phyloP scores from a whole-genome alignment of 2,888 invertebrate genomes.

The Neoaliturus tenellus region DNA sequence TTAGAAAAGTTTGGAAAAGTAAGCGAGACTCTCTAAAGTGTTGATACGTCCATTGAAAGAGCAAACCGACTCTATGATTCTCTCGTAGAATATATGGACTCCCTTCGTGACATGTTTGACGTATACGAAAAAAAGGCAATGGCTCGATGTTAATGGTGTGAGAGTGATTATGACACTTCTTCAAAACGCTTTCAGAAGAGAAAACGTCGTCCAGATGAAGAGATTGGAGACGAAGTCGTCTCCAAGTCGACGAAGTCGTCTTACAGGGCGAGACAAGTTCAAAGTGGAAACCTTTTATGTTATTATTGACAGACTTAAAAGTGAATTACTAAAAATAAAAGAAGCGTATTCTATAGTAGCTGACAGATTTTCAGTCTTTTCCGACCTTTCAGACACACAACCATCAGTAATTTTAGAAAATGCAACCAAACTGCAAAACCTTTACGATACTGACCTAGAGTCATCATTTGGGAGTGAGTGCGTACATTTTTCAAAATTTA shows the following conservation, averaged over 20 bases:
- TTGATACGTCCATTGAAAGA: slow-evolving; percentile 32
- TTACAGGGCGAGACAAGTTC: slow-evolving; percentile 23
- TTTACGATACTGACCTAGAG: slow-evolving; percentile 39
- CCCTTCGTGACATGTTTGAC: slow-evolving; percentile 9
- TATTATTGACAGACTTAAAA: background rate
- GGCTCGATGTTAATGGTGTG: slow-evolving; percentile 47
- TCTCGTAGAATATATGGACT: background rate
- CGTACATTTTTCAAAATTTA: background rate
- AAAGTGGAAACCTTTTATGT: background rate
- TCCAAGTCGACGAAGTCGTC: no score
- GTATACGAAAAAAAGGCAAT: slow-evolving; percentile 14
- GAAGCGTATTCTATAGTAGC: no score
- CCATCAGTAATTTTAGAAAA: slow-evolving; percentile 21
- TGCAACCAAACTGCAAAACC: slow-evolving; percentile 34
- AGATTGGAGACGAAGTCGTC: slow-evolving; percentile 35
- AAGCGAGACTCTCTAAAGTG: background rate
- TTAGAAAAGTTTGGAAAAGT: no score
- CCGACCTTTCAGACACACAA: slow-evolving; percentile 19
- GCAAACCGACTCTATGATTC: slow-evolving; percentile 19
- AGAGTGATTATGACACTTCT: slow-evolving; percentile 40
- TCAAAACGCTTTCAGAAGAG: slow-evolving; percentile 9
- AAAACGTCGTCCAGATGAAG: slow-evolving; percentile 30
- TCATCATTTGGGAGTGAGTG: slow-evolving; percentile 45
- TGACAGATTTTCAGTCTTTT: background rate
- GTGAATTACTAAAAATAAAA: no score